Conservation (phyloP, 2,113 vertebrate species). For the Heterocephalus glaber region DNA sequence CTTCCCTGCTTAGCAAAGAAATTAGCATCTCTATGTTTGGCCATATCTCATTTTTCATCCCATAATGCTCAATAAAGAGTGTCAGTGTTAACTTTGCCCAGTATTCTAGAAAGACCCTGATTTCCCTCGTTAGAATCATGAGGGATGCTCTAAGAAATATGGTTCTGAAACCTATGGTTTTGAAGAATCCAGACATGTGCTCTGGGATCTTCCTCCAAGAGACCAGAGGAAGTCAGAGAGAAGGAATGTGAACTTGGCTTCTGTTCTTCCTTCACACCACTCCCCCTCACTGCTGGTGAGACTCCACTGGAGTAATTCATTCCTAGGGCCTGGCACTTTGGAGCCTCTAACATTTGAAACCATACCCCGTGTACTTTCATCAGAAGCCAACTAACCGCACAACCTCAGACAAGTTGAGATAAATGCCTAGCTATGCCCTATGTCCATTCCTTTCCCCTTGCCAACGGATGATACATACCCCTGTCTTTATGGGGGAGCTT, state of each 20-base stretch:
- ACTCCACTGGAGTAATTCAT: neutral
- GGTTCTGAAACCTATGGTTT: neutral
- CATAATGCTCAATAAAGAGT: neutral
- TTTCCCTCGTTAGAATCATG: neutral
- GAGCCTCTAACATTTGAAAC: neutral
- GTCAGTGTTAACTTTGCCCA: neutral
- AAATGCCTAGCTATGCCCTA: neutral
- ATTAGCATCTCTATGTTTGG: neutral
- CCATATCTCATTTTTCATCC: neutral
- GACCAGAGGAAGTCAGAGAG: neutral
- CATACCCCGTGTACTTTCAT: neutral
- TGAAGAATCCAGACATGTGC: neutral
- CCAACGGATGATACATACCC: neutral
- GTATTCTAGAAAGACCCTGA: neutral
- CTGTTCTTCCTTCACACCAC: neutral
- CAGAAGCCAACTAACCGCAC: neutral
- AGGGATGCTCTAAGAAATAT: neutral
- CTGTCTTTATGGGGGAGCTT: neutral
- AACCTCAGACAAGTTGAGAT: neutral
- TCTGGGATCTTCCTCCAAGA: neutral
- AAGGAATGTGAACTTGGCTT: neutral
- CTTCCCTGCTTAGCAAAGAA: conserved; percentile 16
- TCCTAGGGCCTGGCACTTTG: neutral
- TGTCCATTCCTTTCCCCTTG: neutral
- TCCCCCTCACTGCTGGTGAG: neutral